A percentile compares a stretch with the other conserved stretches of the same genome.
phyloP scores from a whole-genome alignment of 2,113 vertebrate species.

The Datnioides undecimradiatus region DNA sequence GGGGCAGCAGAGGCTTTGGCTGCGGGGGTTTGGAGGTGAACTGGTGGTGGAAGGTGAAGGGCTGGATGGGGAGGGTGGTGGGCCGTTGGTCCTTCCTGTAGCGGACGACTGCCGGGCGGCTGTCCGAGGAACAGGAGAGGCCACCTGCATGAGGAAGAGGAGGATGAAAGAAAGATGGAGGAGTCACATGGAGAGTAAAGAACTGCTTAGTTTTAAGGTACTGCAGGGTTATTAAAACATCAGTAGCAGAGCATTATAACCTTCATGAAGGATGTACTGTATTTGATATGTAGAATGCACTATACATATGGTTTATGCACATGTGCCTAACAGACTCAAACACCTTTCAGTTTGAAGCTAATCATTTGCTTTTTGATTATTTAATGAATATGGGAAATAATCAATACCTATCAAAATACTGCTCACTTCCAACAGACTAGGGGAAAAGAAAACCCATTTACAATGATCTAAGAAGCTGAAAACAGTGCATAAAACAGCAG shows the following conservation, averaged over 20 bases:
- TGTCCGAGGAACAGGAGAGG: conserved; percentile 81
- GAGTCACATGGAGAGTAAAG: not conserved
- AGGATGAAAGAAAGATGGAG: not conserved
- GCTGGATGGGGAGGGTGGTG: conserved; percentile 96
- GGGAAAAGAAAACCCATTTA: no score
- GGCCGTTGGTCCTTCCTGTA: conserved; percentile 98
- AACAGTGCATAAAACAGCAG: not conserved
- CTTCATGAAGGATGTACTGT: not conserved
- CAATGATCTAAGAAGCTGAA: not conserved
- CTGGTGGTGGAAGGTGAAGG: conserved; percentile 97
- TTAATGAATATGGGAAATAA: not conserved
- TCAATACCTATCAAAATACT: not conserved
- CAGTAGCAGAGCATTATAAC: not conserved
- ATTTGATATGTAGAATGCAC: not conserved
- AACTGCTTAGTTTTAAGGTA: no score
- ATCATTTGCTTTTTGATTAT: not conserved
- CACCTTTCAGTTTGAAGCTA: no score
- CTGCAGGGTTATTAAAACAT: no score
- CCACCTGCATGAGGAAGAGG: conserved; percentile 77
- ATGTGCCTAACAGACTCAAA: not conserved
- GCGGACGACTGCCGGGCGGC: conserved; percentile 86
- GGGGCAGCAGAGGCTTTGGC: conserved; percentile 87
- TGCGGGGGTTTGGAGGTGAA: conserved; percentile 85
- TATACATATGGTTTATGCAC: no score
- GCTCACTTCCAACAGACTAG: not conserved